Conservation (phyloP, 2,113 vertebrate genomes). For the Actenoides hombroni region DNA sequence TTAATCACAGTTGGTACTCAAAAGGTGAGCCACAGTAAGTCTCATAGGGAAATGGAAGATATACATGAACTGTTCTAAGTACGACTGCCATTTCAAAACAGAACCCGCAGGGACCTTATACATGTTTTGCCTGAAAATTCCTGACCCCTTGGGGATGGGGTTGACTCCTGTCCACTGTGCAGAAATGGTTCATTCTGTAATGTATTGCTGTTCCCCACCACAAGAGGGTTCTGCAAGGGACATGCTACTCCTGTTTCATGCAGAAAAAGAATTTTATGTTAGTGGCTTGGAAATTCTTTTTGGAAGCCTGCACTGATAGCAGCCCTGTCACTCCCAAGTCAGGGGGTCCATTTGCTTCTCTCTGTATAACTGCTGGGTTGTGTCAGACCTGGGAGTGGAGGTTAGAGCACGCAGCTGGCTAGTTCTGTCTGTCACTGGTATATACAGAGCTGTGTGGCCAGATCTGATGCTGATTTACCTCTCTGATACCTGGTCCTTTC, state of each 20-base stretch:
- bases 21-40: conserved; percentile 19
- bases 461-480: neutral
- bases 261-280: neutral
- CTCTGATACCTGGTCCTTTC: neutral
- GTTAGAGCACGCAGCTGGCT: neutral
- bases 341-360: neutral
- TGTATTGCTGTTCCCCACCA: neutral
- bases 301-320: neutral
- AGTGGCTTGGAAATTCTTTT: neutral
- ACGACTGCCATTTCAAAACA: neutral
- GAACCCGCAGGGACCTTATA: rapidly evolving
- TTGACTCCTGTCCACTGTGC: neutral
- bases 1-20: neutral
- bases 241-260: neutral
- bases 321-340: neutral
- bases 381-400: neutral
- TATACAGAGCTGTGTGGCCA: neutral
- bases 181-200: neutral
- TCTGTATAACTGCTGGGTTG: neutral
- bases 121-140: neutral
- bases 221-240: neutral
- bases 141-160: neutral
- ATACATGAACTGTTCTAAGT: neutral
- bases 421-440: neutral
- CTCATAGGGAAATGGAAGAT: neutral